Base-by-base conservation (phyloP, 2,113 vertebrate species). In the Phaethon lepturus region DNA sequence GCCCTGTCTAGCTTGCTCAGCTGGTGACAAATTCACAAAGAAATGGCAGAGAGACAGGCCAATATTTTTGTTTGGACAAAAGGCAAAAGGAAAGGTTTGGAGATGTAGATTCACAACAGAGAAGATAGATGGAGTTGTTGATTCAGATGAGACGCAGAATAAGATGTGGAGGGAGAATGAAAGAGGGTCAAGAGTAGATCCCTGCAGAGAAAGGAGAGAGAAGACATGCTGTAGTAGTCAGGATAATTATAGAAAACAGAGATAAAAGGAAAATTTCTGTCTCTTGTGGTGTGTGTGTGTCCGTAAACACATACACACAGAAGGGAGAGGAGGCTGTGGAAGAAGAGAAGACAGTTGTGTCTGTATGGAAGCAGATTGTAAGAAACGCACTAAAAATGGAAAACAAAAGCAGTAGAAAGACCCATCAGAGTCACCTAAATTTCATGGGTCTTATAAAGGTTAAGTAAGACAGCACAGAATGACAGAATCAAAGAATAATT, bases 241-340 rank as follows among this genome's bases (percentile, higher is more conserved):
- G 63, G 5, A 75, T 59, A 87, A 44, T 17, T 45, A 35, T 13
- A 17, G 68, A 83, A 88, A 29, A 62, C 19, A 88, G 40, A 72
- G 47, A 23, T 15, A 73, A 64, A 79, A 72, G 35, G 40, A 79
- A 72, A 88, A 62, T 4, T 58, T 42, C 18, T 33, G 9, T 42
- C 10, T 42, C 18, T 42, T 75, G 11, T 31, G 1, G 0, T 26
- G 6, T 53, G 6, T 53, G 16, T 53, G 10, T 67, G 11, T 19
- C 50, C 31, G 9, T 20, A 47, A 7, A 14, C 0, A 2, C 1
- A 2, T 3, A 2, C 2, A n/a, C 5, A 5, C 7, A 73, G 44
- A 89, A 67, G 4, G 13, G 13, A 79, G 7, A 3, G 17, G 11
- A 75, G 23, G 3, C 13, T 67, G 64, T 81, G 38, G 35, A 91